Base-by-base conservation (phyloP, 2,797 vertebrate genomes). In the Poecilia wingei region DNA sequence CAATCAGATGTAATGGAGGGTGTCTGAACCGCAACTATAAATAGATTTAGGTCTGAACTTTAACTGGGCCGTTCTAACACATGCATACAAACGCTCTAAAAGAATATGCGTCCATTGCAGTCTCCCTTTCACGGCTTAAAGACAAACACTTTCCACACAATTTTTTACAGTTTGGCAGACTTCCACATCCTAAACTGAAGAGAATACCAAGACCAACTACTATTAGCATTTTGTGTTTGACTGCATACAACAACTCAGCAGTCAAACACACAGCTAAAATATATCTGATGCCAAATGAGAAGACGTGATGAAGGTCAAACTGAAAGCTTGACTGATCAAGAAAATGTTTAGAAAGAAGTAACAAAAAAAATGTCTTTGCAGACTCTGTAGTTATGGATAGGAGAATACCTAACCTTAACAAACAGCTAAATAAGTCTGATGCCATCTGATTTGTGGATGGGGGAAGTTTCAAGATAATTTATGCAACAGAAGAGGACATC, bases 11-110 rank as follows among this genome's bases (percentile, higher is more conserved):
- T 22, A 39, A 39, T 0, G 22, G 36, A 68, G 39, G 41, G 22
- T 6, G 4, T 69, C 39, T n/a, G 39, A 69, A 41, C 20, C 22
- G 18, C 20, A 25, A 10, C 25, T 69, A 9, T 69, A 43, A 13
- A 5, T n/a, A 41, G 66, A 41, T n/a, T 43, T 41, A 69, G 66
- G 66, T 69, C 22, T 43, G 66, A 25, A 69, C 66, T 69, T 69
- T 43, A 25, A 69, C 22, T 43, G 12, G 25, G 10, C 22, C 36
- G 0, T 69, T 43, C 39, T 25, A 69, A 69, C 39, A 69, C 10
- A 25, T n/a, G 6, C 41, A 43, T 43, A 43, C 22, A 12, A 39
- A 3, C 0, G 8, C 13, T 68, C 64, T 25, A 43, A 43, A 25
- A 68, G 22, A 41, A 41, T n/a, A 36, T 13, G 25, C 20, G 10